Conservation (phyloP, 2,113 vertebrate genomes). For the Axis porcinus region DNA sequence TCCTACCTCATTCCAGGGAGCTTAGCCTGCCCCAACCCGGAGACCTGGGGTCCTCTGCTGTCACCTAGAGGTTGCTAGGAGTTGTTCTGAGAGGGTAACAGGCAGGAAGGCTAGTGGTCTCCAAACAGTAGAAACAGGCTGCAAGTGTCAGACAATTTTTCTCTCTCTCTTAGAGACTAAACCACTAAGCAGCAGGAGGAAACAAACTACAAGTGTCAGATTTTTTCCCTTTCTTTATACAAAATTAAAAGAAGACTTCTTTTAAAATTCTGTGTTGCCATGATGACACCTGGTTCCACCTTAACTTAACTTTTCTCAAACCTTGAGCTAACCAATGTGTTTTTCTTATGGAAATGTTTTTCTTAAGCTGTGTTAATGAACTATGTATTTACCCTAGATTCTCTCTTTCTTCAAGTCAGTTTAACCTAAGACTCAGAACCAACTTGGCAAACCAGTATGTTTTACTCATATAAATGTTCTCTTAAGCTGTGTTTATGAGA, state of each 20-base stretch:
- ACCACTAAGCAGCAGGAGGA: not conserved
- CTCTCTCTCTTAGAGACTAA: not conserved
- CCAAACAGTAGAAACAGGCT: not conserved
- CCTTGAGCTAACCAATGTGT: not conserved
- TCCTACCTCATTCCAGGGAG: not conserved
- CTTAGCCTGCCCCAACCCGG: not conserved
- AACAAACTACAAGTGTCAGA: not conserved
- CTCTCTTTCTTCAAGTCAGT: not conserved
- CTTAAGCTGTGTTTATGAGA: not conserved
- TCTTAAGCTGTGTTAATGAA: not conserved
- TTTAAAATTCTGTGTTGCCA: not conserved
- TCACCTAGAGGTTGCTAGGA: not conserved
- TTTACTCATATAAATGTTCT: not conserved
- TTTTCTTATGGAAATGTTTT: not conserved
- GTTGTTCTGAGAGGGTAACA: not conserved
- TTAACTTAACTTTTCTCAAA: not conserved
- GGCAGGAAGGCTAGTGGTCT: not conserved
- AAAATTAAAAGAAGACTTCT: not conserved
- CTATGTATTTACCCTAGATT: not conserved
- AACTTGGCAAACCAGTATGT: not conserved
- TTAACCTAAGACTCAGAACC: not conserved
- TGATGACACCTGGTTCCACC: not conserved
- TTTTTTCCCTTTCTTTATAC: not conserved
- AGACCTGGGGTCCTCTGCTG: not conserved
- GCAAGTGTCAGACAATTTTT: not conserved